These are phyloP conservation scores for Athrips mouffetella DNA, from an alignment of 2,888 invertebrate genomes.

Conservation along the genomic window DNA sequence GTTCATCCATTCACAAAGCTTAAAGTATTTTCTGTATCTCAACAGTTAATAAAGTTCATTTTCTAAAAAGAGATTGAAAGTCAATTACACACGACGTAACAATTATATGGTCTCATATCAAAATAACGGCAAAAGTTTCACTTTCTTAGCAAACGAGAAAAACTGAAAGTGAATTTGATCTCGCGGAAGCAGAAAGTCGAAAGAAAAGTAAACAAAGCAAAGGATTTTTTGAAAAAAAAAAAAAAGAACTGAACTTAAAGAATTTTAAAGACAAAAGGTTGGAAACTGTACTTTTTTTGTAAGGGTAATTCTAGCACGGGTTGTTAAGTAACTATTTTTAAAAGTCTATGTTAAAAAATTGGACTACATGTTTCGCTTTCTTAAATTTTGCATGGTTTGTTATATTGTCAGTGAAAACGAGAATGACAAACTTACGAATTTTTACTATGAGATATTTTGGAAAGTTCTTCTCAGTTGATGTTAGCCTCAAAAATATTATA, in stretches of 20 bases:
- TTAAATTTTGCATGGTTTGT: constrained; percentile 32
- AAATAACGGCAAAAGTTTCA: constrained; percentile 33
- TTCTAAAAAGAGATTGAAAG: constrained; percentile 37
- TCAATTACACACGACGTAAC: constrained; percentile 29
- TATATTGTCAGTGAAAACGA: background rate
- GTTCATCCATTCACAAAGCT: too few relatives aligned
- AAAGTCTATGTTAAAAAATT: background rate
- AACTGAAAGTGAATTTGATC: constrained; percentile 47
- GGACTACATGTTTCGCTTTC: constrained; percentile 16
- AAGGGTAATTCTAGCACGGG: background rate
- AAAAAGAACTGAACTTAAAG: background rate
- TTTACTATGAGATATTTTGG: too few relatives aligned
- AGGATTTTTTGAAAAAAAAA: background rate
- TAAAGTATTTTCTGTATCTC: too few relatives aligned
- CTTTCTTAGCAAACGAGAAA: constrained; percentile 33
- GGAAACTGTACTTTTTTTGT: background rate
- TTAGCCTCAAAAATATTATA: too few relatives aligned
- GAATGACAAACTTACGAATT: too few relatives aligned
- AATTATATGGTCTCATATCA: constrained; percentile 27
- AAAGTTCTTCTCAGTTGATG: too few relatives aligned
- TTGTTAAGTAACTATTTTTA: background rate
- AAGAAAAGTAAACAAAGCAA: constrained; percentile 14
- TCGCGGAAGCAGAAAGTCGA: constrained; percentile 33
- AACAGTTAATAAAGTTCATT: too few relatives aligned
- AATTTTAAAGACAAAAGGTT: too few relatives aligned